phyloP scores from a whole-genome alignment of 2,888 invertebrate species.

The Lingula anatina region DNA sequence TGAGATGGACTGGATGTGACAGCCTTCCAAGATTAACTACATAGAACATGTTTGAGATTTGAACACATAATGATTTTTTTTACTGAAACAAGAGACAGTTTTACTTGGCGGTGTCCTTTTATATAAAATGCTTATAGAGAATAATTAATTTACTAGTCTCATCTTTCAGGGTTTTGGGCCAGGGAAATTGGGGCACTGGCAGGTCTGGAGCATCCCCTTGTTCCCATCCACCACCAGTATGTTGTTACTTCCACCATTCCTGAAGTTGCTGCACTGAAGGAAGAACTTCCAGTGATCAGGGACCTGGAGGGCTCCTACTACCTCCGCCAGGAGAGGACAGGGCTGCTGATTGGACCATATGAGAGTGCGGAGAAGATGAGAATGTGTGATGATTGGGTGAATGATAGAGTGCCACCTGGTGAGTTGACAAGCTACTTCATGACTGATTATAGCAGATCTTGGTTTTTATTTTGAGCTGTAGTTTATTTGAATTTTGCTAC shows the following conservation, averaged over 20 bases:
- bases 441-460: no score
- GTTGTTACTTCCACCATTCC: slow-evolving; percentile 46
- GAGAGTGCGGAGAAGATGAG: slow-evolving; percentile 48
- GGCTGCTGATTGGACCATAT: slow-evolving; percentile 53
- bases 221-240: slow-evolving; percentile 55
- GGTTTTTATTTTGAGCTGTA: no score
- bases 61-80: no score
- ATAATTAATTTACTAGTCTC: no score
- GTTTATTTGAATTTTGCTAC: no score
- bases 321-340: slow-evolving; percentile 46
- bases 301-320: slow-evolving; percentile 55
- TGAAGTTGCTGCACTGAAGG: slow-evolving; percentile 28
- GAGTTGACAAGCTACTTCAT: no score
- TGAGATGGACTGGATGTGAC: no score
- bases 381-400: slow-evolving; percentile 50
- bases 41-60: no score
- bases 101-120: no score
- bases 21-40: no score
- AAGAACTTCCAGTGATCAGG: slow-evolving; percentile 51
- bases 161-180: slow-evolving; percentile 51
- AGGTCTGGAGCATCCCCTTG: slow-evolving; percentile 49
- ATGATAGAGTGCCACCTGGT: slow-evolving; percentile 47
- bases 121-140: no score
- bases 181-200: slow-evolving; percentile 50
- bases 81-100: no score